These are phyloP conservation scores for Mesocricetus auratus DNA, from an alignment of 2,113 vertebrate species.

Conservation along the genomic window DNA sequence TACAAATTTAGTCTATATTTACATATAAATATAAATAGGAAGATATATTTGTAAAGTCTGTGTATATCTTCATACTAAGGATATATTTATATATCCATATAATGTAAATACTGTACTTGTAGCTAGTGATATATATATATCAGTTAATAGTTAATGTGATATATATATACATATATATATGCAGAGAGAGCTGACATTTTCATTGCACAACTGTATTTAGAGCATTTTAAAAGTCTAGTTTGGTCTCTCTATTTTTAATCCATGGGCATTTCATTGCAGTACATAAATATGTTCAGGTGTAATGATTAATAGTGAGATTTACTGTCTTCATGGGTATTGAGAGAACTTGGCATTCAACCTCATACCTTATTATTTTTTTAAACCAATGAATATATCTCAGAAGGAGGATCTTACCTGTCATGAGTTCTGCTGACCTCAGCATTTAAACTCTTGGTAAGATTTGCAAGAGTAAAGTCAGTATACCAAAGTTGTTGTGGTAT, in stretches of 20 bases:
- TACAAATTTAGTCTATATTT: not conserved
- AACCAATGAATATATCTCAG: conserved; percentile 42
- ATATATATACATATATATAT: not conserved
- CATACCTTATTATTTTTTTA: conserved; percentile 53
- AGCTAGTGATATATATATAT: not conserved
- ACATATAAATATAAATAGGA: not conserved
- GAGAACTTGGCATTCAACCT: conserved; percentile 42
- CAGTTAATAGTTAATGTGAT: not conserved
- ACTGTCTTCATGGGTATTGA: conserved; percentile 21
- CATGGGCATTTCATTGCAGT: conserved; percentile 28
- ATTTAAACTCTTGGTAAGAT: conserved; percentile 41
- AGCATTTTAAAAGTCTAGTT: conserved; percentile 36
- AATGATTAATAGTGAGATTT: conserved; percentile 64
- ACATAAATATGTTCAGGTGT: conserved; percentile 41
- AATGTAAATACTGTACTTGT: not conserved
- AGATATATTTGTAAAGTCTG: not conserved
- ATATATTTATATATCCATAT: not conserved
- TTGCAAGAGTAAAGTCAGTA: conserved; percentile 21
- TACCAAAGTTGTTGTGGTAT: not conserved
- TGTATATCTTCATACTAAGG: not conserved
- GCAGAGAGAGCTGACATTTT: not conserved
- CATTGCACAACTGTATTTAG: conserved; percentile 29
- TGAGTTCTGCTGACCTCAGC: conserved; percentile 2
- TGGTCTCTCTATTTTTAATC: conserved; percentile 3
- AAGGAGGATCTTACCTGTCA: conserved; percentile 39